Evolutionary conservation across 2,888 invertebrate species (phyloP).

Genomic region (Theodoxus fluviatilis): DNA sequence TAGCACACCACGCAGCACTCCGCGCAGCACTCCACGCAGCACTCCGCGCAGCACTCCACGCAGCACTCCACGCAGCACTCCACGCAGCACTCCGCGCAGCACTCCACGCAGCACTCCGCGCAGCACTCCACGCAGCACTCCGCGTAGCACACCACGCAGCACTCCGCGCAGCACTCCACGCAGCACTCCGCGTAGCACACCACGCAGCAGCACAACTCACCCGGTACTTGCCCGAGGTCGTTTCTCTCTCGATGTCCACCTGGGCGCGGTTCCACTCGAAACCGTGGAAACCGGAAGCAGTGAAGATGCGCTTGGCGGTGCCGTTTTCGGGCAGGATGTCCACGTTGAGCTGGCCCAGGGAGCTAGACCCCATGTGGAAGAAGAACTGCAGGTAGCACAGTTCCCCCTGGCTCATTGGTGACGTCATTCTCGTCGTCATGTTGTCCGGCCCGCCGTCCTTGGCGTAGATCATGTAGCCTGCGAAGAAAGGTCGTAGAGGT

Average conservation of each 20-base stretch:
- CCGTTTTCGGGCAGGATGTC: not conserved
- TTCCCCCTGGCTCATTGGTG: slow-evolving; percentile 11
- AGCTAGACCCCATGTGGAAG: slow-evolving; percentile 24
- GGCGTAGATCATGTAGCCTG: slow-evolving; percentile 16
- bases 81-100: too few species aligned
- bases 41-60: too few species aligned
- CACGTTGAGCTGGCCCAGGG: slow-evolving; percentile 15
- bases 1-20: too few species aligned
- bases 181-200: too few species aligned
- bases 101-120: too few species aligned
- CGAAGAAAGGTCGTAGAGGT: too few species aligned
- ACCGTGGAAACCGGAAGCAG: slow-evolving; percentile 16
- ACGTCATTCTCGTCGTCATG: slow-evolving; percentile 11
- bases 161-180: too few species aligned
- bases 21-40: too few species aligned
- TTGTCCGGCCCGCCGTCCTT: not conserved
- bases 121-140: too few species aligned
- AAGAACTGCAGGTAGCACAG: slow-evolving; percentile 27
- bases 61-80: too few species aligned
- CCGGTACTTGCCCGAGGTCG: slow-evolving; percentile 7
- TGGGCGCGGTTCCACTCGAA: slow-evolving; percentile 21
- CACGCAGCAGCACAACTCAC: too few species aligned
- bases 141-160: too few species aligned
- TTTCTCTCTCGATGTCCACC: slow-evolving; percentile 19
- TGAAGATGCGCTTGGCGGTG: slow-evolving; percentile 10